Evolutionary conservation across 2,888 invertebrate genomes (phyloP).

Genomic region (Hymenopus coronatus): DNA sequence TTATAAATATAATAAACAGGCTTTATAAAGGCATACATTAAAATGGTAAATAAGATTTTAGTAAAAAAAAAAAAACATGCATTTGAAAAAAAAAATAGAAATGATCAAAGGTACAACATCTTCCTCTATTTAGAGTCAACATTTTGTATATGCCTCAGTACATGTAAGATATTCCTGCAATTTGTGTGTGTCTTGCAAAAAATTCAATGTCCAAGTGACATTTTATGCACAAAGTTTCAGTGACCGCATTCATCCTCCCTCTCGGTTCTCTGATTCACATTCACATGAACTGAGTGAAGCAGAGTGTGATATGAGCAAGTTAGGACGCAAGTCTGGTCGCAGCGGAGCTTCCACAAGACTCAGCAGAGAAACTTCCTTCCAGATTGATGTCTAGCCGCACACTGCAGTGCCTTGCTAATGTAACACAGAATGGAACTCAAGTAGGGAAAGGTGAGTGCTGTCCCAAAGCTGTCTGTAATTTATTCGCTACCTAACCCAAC

Average conservation of each 20-base stretch:
- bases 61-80: no score
- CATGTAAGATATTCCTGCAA: background rate
- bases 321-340: constrained; percentile 41
- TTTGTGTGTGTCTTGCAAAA: background rate
- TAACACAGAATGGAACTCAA: background rate
- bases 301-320: constrained; percentile 49
- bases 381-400: constrained; percentile 66
- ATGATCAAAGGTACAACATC: no score
- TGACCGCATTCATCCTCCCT: constrained; percentile 81
- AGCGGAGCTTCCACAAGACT: constrained; percentile 36
- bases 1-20: no score
- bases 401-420: constrained; percentile 28
- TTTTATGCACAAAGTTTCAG: constrained; percentile 62
- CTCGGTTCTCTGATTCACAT: constrained; percentile 72
- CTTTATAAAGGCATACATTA: no score
- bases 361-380: constrained; percentile 55
- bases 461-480: constrained; percentile 1
- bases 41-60: no score
- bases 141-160: background rate
- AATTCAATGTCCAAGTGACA: background rate
- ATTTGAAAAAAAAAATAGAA: no score
- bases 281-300: constrained; percentile 47
- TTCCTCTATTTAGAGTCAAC: background rate
- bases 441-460: background rate
- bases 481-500: background rate